Base-by-base conservation (phyloP, 2,888 invertebrate genomes). In the Pachycephus smyrnensis region DNA sequence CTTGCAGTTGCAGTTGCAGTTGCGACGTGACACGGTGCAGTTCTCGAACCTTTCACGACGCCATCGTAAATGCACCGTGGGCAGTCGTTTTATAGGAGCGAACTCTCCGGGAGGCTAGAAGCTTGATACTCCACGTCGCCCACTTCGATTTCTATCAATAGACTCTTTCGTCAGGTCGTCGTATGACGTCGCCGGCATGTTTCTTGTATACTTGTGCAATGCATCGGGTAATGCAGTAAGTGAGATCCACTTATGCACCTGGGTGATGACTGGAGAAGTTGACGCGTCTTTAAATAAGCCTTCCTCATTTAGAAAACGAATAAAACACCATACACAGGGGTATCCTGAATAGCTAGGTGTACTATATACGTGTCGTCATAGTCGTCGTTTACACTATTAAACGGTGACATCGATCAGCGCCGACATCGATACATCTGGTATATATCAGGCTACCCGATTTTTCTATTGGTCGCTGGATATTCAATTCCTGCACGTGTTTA, bases 131-230 rank as follows among this genome's bases (percentile, higher is more conserved):
- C 9, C 55, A 55, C 55, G 55, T 87, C 86, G 86, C 87, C 87
- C 83, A 87, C 87, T 83, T 82, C 81, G 82, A 77, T 73, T 80
- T 88, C 88, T 87, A 88, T 88, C 87, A 88, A 88, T 88, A 88
- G 87, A 83, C 82, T 84, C 86, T 87, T 88, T 88, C 87, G 86
- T 86, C 87, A 86, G 87, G 84, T 86, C 86, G 82, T 84, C 84
- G 80, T 84, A 84, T 84, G 80, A 86, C 80, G 85, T 83, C 84
- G 83, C 23, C 55, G 55, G 23, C 55, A 55, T 23, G 55, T 6
- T 55, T 55, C 55, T 55, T 23, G 23, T 55, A 23, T 55, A 55
- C 55, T 55, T 55, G 55, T 55, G 55, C 55, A 55, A 55, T 55
- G 55, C 55, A 23, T 23, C 55, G 55, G 55, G 55, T 55, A 55